phyloP scores from a whole-genome alignment of 2,888 invertebrate genomes.

The Elysia crispata region DNA sequence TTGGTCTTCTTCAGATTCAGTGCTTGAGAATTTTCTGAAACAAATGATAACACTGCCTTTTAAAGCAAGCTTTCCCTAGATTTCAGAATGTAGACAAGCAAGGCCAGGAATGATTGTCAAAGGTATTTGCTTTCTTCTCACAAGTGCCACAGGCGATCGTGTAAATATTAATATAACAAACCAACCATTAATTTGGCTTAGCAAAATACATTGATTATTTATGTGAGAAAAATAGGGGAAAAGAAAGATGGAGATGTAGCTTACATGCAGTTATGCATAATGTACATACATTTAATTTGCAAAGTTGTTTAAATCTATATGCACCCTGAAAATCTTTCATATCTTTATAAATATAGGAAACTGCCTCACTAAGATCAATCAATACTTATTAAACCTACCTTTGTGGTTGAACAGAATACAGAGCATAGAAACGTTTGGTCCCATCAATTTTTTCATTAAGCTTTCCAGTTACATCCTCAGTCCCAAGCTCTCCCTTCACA shows the following conservation, averaged over 20 bases:
- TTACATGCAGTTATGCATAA: not conserved
- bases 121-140: no score
- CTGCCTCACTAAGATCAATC: not conserved
- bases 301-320: not conserved
- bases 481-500: no score
- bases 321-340: no score
- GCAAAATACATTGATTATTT: not conserved
- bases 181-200: no score
- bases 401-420: slow-evolving; percentile 57
- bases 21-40: not conserved
- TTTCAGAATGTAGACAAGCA: no score
- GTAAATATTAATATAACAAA: no score
- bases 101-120: no score
- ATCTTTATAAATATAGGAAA: no score
- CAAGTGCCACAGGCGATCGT: no score
- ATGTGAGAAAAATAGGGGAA: not conserved
- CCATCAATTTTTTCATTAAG: slow-evolving; percentile 49
- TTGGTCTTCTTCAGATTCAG: not conserved
- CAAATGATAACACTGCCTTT: no score
- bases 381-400: slow-evolving; percentile 18
- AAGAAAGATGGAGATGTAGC: not conserved
- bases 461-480: no score
- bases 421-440: slow-evolving; percentile 54
- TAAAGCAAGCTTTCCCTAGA: no score
- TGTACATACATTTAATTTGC: not conserved